A percentile compares a stretch with the other conserved stretches of the same genome.
These are phyloP conservation scores for Synergus umbraculus DNA, from an alignment of 2,888 invertebrate species.

Conservation along the genomic window DNA sequence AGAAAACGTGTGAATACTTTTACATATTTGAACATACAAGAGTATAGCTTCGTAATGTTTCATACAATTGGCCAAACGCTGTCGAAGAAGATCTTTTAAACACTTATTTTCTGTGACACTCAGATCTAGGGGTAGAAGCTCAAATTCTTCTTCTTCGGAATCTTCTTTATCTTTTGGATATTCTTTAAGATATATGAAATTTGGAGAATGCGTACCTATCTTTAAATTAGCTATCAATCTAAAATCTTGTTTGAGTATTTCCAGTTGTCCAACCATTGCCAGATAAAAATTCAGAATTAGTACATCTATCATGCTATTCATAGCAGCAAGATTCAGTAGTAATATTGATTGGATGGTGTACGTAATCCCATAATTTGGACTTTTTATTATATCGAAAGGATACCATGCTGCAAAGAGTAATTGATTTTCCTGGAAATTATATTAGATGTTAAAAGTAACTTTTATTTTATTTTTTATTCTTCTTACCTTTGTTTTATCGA, in stretches of 20 bases:
- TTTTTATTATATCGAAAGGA: background rate
- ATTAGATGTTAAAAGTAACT: background rate
- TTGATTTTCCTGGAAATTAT: background rate
- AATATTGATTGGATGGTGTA: background rate
- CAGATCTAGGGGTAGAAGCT: background rate
- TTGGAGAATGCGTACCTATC: too few relatives aligned
- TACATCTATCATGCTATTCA: slow-evolving; percentile 3
- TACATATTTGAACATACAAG: background rate
- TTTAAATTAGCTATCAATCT: background rate
- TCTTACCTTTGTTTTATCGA: background rate
- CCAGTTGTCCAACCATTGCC: slow-evolving; percentile 9
- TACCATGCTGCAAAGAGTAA: slow-evolving; percentile 8
- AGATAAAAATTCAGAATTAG: slow-evolving; percentile 14
- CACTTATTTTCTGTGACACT: background rate
- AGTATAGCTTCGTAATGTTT: background rate
- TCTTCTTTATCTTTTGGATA: background rate
- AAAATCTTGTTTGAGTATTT: slow-evolving; percentile 28
- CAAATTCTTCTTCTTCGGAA: background rate
- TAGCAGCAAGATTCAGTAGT: background rate
- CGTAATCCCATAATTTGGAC: background rate
- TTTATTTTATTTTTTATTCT: background rate
- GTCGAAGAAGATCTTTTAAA: background rate
- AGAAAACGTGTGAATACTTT: too few relatives aligned
- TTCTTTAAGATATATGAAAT: too few relatives aligned
- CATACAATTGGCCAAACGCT: background rate